Percentiles rank a stretch among this genome's conserved stretches.
Evolutionary conservation across 1,140 invertebrate species (phyloP).

Genomic region (Macrosteles quadrilineatus): DNA sequence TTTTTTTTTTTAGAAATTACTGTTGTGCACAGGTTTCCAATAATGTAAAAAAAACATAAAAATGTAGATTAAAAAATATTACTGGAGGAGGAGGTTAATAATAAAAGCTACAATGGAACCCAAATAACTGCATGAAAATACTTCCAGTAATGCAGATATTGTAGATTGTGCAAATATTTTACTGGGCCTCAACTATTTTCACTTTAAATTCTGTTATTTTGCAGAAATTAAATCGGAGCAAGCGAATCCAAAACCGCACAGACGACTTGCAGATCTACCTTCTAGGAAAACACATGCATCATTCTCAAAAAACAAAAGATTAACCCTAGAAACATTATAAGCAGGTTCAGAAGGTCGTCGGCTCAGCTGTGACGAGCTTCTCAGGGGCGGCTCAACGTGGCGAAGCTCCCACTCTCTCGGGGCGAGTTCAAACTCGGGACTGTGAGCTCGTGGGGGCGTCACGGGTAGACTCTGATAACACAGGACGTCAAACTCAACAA

Average conservation of each 20-base stretch:
- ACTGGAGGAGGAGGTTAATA: too few species aligned
- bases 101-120: too few species aligned
- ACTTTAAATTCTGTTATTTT: too few species aligned
- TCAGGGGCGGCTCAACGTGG: background rate
- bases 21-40: too few species aligned
- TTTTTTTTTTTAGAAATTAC: too few species aligned
- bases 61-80: too few species aligned
- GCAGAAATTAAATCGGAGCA: background rate
- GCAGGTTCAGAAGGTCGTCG: constrained; percentile 28
- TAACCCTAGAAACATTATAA: constrained; percentile 30
- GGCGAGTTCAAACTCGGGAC: constrained; percentile 35
- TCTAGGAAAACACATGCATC: constrained; percentile 6
- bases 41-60: too few species aligned
- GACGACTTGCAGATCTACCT: background rate
- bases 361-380: constrained; percentile 30
- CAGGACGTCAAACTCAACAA: background rate
- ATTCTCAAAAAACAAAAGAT: background rate
- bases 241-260: background rate
- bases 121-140: too few species aligned
- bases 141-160: too few species aligned
- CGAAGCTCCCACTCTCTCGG: constrained; percentile 22
- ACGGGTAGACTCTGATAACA: constrained; percentile 45
- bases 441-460: constrained; percentile 43
- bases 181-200: too few species aligned
- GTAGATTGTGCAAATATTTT: too few species aligned